A percentile compares a stretch with the other conserved stretches of the same genome.
Evolutionary conservation across 92 coral and sea anemone species (phyloP).

Genomic region (Heliopora coerulea): DNA sequence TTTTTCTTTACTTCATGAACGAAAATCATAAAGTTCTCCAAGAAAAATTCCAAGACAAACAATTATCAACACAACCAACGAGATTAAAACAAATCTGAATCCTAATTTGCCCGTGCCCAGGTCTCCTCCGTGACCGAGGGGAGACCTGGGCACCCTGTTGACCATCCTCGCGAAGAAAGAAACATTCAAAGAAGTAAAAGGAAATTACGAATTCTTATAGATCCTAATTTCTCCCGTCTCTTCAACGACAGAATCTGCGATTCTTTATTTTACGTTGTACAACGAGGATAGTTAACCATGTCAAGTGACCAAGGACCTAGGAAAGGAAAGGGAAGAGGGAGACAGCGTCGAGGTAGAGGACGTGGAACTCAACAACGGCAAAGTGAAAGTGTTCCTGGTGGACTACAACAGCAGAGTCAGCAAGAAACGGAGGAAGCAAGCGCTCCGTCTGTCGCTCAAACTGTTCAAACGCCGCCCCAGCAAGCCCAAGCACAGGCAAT

Average conservation of each 20-base stretch:
- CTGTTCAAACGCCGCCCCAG: background rate
- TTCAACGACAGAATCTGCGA: no score
- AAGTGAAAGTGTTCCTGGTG: background rate
- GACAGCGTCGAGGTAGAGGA: background rate
- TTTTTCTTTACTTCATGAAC: background rate
- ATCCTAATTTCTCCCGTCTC: no score
- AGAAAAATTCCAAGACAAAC: background rate
- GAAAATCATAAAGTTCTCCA: background rate
- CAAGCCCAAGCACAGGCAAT: background rate
- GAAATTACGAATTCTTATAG: no score
- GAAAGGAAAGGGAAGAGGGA: background rate
- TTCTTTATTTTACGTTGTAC: no score
- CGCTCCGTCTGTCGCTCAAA: background rate
- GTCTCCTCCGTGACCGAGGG: no score
- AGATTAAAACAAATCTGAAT: background rate
- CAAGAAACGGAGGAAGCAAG: background rate
- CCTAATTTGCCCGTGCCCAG: no score
- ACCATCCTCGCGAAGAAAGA: no score
- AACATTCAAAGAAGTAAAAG: no score
- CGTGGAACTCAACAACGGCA: conserved; percentile 4
- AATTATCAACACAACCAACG: background rate
- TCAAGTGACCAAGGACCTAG: background rate
- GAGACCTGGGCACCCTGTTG: no score
- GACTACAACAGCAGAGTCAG: background rate
- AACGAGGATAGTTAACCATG: no score